Base-by-base conservation (phyloP, 1,140 invertebrate genomes). In the Phymastichus coffea region DNA sequence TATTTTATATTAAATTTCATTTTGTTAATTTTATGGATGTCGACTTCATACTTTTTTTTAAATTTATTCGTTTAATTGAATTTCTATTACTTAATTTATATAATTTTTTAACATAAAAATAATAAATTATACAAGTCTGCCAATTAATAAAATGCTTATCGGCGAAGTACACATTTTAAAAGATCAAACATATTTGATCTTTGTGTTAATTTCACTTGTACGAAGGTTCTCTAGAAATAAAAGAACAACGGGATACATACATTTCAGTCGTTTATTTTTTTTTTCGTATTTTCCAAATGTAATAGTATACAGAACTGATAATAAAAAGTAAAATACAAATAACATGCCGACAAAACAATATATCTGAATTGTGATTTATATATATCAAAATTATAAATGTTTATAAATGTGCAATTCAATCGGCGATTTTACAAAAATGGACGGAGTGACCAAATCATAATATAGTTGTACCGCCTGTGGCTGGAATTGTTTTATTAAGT, bases 391-490 rank as follows among this genome's bases (percentile, higher is more conserved):
- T 40, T 38, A 12, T 25, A n/a, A 35, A 47, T 26, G 14, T 9
- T 54, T 40, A 20, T 37, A 60, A 30, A 54, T 54, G 57, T 54
- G 57, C 57, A 60, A 48, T 59, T 15, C 44, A 53, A 47, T 60
- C 30, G 43, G 43, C 35, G 47, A 37, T 59, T 43, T 60, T 54
- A 55, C 46, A 61, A 61, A 55, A 61, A 56, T 61, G 59, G 59
- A 61, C 59, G 59, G 59, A 61, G 46, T 56, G 52, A 55, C 55
- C 19, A 49, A 60, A 60, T 60, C 28, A 54, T 7, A 12, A 12
- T 59, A 57, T 15, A 54, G 20, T 26, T 53, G 51, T 54, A 54
- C 51, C 43, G 43, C 41, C 43, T 48, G 43, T 53, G 41, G 19
- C 35, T 54, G 35, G 23, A 60, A 48, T 54, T 7, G 28, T 33